Evolutionary conservation across 2,797 vertebrate genomes (phyloP).

Genomic region (Eulemur albifrons): DNA sequence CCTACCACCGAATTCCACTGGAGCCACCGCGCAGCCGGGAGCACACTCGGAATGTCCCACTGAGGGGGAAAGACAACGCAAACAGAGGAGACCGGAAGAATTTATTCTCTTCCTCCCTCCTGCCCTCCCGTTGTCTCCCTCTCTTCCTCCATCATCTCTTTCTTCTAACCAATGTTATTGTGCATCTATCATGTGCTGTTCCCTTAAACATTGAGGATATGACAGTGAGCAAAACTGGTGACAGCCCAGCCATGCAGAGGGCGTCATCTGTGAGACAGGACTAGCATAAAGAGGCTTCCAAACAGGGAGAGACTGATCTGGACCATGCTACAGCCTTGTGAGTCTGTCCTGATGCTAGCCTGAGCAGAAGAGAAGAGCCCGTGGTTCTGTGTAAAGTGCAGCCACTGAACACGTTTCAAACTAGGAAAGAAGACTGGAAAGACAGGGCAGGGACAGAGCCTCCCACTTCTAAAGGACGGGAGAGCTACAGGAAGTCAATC

Average conservation of each 20-base stretch:
- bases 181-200: neutral
- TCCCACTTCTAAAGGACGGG: neutral
- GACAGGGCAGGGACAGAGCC: neutral
- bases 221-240: neutral
- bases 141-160: neutral
- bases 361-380: neutral
- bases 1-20: fast-evolving
- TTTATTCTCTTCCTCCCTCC: neutral
- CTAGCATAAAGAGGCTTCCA: neutral
- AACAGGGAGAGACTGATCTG: neutral
- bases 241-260: neutral
- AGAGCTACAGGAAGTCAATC: neutral
- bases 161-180: neutral
- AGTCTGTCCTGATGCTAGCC: too few species aligned
- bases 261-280: neutral
- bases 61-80: neutral
- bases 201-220: neutral
- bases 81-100: neutral
- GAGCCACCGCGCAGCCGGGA: neutral
- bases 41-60: neutral
- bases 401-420: neutral
- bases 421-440: neutral
- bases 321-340: fast-evolving
- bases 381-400: neutral
- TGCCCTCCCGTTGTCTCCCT: neutral